Base-by-base conservation (phyloP, 2,113 vertebrate species). In the Speoplatyrhinus poulsoni region DNA sequence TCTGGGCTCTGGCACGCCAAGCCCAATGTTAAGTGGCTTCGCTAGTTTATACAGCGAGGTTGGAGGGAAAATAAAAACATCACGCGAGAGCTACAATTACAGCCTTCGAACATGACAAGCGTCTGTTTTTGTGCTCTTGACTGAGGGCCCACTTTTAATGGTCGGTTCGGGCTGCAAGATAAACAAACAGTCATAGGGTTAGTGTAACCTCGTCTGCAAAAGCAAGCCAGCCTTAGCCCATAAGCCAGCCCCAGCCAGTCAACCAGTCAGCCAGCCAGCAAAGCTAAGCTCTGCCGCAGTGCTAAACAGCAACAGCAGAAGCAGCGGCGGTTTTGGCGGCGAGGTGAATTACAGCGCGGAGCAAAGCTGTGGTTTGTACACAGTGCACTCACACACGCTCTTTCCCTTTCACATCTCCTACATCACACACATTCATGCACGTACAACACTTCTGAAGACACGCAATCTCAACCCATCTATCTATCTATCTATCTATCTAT, bases 41-140 rank as follows among this genome's bases (percentile, higher is more conserved):
- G 90, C 89, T 78, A 93, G 93, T 92, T 93, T 92, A 91, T 92
- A 83, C 90, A 91, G 80, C 83, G 92, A 93, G 92, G 93, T 92
- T 91, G 88, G 91, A 85, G 90, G 85, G 90, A 92, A 91, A 91
- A 92, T 91, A 90, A 90, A 93, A 92, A 93, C 92, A 92, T 89
- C 89, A 90, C 88, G 84, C 76, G 65, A 88, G 87, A 91, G 82
- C 85, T 92, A 86, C 89, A 90, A 92, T 93, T 92, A 90, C 90
- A 89, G 89, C 85, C 90, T 87, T 89, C 81, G 78, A 89, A 93
- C 92, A 93, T 88, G 91, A 91, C 90, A 90, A 92, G 86, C 85
- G 83, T 88, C 92, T 91, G 89, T 89, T 92, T 90, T 90, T 90
- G 85, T 81, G 87, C 88, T 88, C 75, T 87, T 92, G 91, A 91